A percentile compares a stretch with the other conserved stretches of the same genome.
These are phyloP conservation scores for Macrosiphum euphorbiae DNA, from an alignment of 2,888 invertebrate genomes.

Conservation along the genomic window DNA sequence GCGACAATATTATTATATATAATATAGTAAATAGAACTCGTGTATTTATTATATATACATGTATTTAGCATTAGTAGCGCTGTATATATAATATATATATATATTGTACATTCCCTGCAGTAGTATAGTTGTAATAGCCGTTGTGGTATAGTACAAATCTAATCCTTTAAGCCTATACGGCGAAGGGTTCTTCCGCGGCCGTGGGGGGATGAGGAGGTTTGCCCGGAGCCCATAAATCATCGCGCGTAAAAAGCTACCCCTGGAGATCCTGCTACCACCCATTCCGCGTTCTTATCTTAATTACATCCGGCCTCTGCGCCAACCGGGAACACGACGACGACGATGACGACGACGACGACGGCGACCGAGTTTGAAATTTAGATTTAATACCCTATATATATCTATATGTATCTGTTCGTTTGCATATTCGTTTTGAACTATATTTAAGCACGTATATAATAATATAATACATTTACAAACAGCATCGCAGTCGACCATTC, in stretches of 20 bases:
- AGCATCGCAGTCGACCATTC: neutral
- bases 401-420: neutral
- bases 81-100: neutral
- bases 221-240: conserved; percentile 60
- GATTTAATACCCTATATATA: conserved; percentile 23
- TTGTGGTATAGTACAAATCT: conserved; percentile 38
- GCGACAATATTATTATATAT: neutral
- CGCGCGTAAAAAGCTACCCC: conserved; percentile 60
- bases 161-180: conserved; percentile 53
- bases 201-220: conserved; percentile 23
- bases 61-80: neutral
- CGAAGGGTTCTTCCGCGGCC: conserved; percentile 28
- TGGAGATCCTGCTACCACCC: conserved; percentile 13
- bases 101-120: neutral
- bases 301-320: conserved; percentile 59
- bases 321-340: conserved; percentile 15
- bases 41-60: conserved; percentile 9
- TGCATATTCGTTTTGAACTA: neutral
- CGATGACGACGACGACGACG: neutral
- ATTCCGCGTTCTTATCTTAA: conserved; percentile 62
- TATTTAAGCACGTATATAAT: neutral
- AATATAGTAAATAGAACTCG: neutral
- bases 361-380: conserved; percentile 26
- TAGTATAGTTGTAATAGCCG: conserved; percentile 13
- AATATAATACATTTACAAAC: neutral